A percentile compares a stretch with the other conserved stretches of the same genome.
Conservation (phyloP, 2,113 vertebrate genomes). For the Rhabdornis inornatus region DNA sequence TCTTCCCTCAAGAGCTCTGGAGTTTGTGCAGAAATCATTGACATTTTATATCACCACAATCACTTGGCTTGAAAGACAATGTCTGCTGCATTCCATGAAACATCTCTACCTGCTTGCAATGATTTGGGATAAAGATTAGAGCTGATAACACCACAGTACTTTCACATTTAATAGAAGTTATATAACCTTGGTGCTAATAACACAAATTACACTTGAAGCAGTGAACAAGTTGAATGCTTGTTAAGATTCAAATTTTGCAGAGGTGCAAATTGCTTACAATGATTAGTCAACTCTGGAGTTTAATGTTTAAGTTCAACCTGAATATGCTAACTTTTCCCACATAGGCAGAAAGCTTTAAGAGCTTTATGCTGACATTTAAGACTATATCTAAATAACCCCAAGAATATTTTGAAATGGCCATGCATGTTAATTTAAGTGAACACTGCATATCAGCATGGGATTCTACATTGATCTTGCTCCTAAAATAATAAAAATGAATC, state of each 20-base stretch:
- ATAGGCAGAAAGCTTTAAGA: background rate
- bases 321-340: background rate
- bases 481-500: background rate
- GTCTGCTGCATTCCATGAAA: background rate
- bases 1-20: background rate
- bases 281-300: background rate
- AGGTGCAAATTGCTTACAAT: background rate
- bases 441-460: background rate
- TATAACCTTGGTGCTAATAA: background rate
- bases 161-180: background rate
- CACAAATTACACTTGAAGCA: background rate
- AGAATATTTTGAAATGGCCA: background rate
- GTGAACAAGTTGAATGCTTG: background rate
- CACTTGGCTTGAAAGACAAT: background rate
- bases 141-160: background rate
- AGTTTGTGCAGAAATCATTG: background rate
- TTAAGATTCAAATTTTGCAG: background rate
- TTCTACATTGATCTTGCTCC: background rate
- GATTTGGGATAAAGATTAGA: background rate
- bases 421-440: background rate
- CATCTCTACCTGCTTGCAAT: background rate
- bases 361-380: background rate
- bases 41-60: background rate
- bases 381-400: background rate
- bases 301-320: background rate